A percentile compares a stretch with the other conserved stretches of the same genome.
phyloP scores from a whole-genome alignment of 2,797 vertebrate species.

The Cynodonichthys magdalenae region DNA sequence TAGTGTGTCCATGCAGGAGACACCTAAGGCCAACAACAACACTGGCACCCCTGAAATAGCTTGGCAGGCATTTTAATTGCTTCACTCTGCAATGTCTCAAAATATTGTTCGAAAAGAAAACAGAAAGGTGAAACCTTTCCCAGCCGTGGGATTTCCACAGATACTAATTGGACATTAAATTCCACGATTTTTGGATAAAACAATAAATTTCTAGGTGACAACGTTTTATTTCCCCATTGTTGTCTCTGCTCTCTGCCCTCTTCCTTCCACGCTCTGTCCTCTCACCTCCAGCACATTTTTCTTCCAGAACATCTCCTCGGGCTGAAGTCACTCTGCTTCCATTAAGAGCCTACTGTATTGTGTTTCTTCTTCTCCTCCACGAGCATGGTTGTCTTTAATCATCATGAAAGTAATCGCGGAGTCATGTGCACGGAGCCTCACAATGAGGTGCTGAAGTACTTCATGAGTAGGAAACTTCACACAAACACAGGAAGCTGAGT shows the following conservation, averaged over 20 bases:
- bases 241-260: conserved; percentile 36
- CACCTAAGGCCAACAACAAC: conserved; percentile 64
- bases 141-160: conserved; percentile 28
- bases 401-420: conserved; percentile 66
- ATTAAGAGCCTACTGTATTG: conserved; percentile 24
- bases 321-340: conserved; percentile 16
- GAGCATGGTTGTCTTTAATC: conserved; percentile 70
- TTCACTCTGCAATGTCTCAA: conserved; percentile 71
- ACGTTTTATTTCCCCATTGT: conserved; percentile 51
- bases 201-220: conserved; percentile 45
- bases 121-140: conserved; percentile 45
- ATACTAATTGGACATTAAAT: conserved; percentile 24
- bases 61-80: conserved; percentile 81
- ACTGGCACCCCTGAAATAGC: conserved; percentile 78
- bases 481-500: conserved; percentile 98
- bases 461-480: conserved; percentile 91
- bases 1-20: conserved; percentile 48
- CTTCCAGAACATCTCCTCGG: conserved; percentile 26
- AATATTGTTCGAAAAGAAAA: conserved; percentile 50
- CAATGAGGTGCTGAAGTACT: conserved; percentile 86
- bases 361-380: conserved; percentile 30
- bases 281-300: conserved; percentile 55
- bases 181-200: conserved; percentile 30
- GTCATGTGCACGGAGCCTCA: conserved; percentile 67
- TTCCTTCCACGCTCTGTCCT: conserved; percentile 53